Conservation (phyloP, 2,888 invertebrate genomes). For the Augochlorella aurata region DNA sequence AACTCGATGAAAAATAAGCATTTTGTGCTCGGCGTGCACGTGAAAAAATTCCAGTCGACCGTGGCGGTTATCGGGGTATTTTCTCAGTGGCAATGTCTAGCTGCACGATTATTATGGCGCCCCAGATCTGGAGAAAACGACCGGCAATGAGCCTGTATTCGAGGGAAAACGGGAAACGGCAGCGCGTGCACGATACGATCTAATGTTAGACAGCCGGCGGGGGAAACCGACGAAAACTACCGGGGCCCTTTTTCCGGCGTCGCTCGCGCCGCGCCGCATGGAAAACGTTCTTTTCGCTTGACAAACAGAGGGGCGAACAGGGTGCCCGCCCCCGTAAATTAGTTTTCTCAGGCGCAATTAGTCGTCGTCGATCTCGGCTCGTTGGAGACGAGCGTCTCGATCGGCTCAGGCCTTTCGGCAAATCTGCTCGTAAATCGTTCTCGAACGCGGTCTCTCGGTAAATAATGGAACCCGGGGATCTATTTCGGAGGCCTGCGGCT, state of each 20-base stretch:
- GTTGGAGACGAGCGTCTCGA: slow-evolving; percentile 23
- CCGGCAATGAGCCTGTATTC: slow-evolving; percentile 2
- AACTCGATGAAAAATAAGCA: neutral
- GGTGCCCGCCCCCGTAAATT: slow-evolving; percentile 54
- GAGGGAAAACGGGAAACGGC: slow-evolving; percentile 28
- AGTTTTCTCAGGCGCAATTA: slow-evolving; percentile 64
- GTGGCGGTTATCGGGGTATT: neutral
- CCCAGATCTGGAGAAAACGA: slow-evolving; percentile 21
- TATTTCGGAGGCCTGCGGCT: slow-evolving; percentile 37
- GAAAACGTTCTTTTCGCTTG: slow-evolving; percentile 47
- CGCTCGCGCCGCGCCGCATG: slow-evolving; percentile 16
- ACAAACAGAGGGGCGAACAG: slow-evolving; percentile 50
- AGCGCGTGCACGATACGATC: slow-evolving; percentile 35
- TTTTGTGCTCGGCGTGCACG: neutral
- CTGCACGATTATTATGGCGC: slow-evolving; percentile 15
- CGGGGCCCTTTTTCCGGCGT: slow-evolving; percentile 8
- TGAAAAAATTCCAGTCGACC: neutral
- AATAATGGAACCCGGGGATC: slow-evolving; percentile 39
- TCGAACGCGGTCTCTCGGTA: slow-evolving; percentile 28
- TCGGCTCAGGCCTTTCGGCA: slow-evolving; percentile 41
- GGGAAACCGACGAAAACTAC: slow-evolving; percentile 25
- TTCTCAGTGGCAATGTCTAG: slow-evolving; percentile 3
- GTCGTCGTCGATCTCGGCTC: slow-evolving; percentile 49
- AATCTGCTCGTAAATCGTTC: slow-evolving; percentile 54
- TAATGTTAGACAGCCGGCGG: slow-evolving; percentile 47